A percentile compares a stretch with the other conserved stretches of the same genome.
phyloP scores from a whole-genome alignment of 2,888 invertebrate species.

The Eledone cirrhosa region DNA sequence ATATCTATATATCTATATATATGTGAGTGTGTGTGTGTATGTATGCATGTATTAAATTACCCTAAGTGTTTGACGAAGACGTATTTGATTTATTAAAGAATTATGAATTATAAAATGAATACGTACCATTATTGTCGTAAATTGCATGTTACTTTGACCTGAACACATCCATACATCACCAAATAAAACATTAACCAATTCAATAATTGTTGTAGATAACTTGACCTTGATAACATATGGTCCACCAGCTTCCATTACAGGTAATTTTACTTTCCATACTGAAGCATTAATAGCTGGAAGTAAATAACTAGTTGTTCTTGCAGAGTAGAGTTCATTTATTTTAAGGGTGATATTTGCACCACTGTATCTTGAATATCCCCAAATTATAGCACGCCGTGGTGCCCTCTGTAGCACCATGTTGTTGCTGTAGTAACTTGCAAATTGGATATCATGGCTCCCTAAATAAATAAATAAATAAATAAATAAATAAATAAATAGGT shows the following conservation, averaged over 20 bases:
- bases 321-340: slow-evolving; percentile 24
- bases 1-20: too few species aligned
- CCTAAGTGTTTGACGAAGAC: too few species aligned
- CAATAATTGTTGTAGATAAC: slow-evolving; percentile 32
- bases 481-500: too few species aligned
- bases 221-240: slow-evolving; percentile 44
- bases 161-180: slow-evolving; percentile 65
- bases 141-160: slow-evolving; percentile 64
- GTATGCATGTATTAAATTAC: too few species aligned
- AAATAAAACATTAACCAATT: slow-evolving; percentile 56
- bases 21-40: too few species aligned
- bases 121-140: slow-evolving; percentile 48
- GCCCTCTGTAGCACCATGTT: slow-evolving; percentile 56
- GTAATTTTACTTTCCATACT: slow-evolving; percentile 45
- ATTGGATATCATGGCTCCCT: not conserved
- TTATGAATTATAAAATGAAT: too few species aligned
- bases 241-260: slow-evolving; percentile 38
- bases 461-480: too few species aligned
- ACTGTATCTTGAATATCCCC: slow-evolving; percentile 50
- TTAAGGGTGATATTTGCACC: slow-evolving; percentile 39
- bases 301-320: not conserved
- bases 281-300: slow-evolving; percentile 27
- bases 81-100: too few species aligned
- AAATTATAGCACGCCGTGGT: slow-evolving; percentile 47
- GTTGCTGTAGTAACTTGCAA: slow-evolving; percentile 44